Base-by-base conservation (phyloP, 2,797 vertebrate genomes). In the Peromyscus eremicus region DNA sequence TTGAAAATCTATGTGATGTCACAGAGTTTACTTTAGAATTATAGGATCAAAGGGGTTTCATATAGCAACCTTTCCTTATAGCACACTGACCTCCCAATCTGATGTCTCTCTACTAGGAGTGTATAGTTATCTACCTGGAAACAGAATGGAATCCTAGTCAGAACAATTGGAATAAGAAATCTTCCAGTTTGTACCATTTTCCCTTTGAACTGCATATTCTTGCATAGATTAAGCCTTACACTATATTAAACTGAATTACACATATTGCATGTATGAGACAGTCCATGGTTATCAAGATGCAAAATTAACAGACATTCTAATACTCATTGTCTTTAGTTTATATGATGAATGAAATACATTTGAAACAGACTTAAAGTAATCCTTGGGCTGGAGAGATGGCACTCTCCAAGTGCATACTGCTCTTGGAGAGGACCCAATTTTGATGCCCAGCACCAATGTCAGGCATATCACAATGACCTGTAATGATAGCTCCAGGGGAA, bases 21-120 rank as follows among this genome's bases (percentile, higher is more conserved):
- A 23, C 34, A 79, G 2, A 71, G 79, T 88, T 95, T 93, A 92
- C 66, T 68, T 80, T 70, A 95, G 60, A 94, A 55, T 27, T 97
- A 1, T 9, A 73, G 40, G 17, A 66, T 95, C 52, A 82, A 92
- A 92, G 76, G 32, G 66, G 32, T 77, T 92, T 66, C 86, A 77
- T 93, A 76, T 6, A 90, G 32, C 80, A 94, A 75, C 25, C 3
- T n/a, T 68, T 80, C 27, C 81, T 64, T 8, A 19, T 43, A 75
- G 13, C 12, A 79, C 89, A 70, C 46, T 49, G 85, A 89, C 37
- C 52, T 71, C 92, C 85, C 23, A 92, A 6, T 75, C 12, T 79
- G 34, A 32, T 83, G 37, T 60, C 46, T 89, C 23, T 87, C 21
- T 55, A n/a, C 19, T 37, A 66, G 13, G 82, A 16, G 6, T 9